Evolutionary conservation across 2,888 invertebrate genomes (phyloP), one percentile per base, ranked within the genome.

Genomic region (Euspilapteryx auroguttella): DNA sequence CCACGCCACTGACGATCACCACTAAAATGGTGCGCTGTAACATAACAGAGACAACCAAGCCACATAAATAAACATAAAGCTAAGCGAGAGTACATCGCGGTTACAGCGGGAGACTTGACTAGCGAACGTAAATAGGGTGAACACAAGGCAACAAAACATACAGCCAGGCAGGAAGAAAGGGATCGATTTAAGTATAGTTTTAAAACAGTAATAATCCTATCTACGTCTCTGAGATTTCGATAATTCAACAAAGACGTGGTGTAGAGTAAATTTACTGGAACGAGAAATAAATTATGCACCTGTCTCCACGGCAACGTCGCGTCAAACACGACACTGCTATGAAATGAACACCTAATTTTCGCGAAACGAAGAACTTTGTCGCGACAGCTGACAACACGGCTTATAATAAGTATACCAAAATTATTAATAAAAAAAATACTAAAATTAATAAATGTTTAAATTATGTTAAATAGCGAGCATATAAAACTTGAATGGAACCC

Each of bases 11-110:
- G 54, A 56, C 41, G 47, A 52, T 17, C 55, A 47, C 54, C 66
- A 58, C 63, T 66, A 65, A 47, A 52, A 58, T 62, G 61, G 55
- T 55, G 58, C 43, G 53, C 73, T 75, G 73, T 58, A 73, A 73
- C 66, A 71, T 42, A 64, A 58, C 51, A 64, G 43, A 61, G 49
- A 58, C 64, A 55, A 62, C 57, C 51, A 55, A 68, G 68, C 69
- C 54, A 59, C 62, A 41, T 71, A 65, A 69, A 73, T 73, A 59
- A 49, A 54, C 39, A 45, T 37, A 40, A 62, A 69, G 66, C 69
- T 39, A 55, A 58, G 55, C 58, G 31, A 44, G 28, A 36, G 32
- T 32, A 37, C 29, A n/a, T n/a, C 24, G 24, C 14, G 9, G 14
- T 14, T 24, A 12, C 14, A 14, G n/a, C 11, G 22, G 11, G 10